Base-by-base conservation (phyloP, 2,113 vertebrate genomes). In the Scomber colias region DNA sequence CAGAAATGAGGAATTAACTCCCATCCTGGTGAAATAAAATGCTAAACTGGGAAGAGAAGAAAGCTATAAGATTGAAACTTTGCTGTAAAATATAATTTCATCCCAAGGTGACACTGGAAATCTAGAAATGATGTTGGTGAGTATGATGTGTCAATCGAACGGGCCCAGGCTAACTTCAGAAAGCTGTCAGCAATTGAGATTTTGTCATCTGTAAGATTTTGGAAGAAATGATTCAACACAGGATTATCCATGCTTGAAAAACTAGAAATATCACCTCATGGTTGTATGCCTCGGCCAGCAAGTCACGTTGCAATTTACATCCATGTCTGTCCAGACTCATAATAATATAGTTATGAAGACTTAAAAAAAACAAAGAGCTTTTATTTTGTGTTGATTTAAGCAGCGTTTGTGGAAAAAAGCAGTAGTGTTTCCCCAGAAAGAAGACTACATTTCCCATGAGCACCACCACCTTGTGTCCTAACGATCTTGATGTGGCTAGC, bases 181-280 rank as follows among this genome's bases (percentile, higher is more conserved):
- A 67, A 67, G 48, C 6, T 11, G 63, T 49, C 50, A 81, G 27
- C 15, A 64, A 9, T 8, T 55, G 24, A 56, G 65, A 56, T 24
- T 14, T 68, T 70, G 50, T 44, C 57, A 64, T 79, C 71, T 77
- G 74, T 14, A 66, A 66, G 15, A 11, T 70, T 74, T 78, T 27
- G 50, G 48, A 59, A 64, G 24, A 60, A 79, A 73, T 62, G 19
- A 71, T 74, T 15, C n/a, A 66, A 67, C 40, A 66, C 48, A 24
- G 63, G 24, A 45, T 30, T 44, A 51, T 5, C 70, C 53, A 65
- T 54, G 60, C 59, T 75, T 9, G 16, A 19, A 48, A 79, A 69
- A 53, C 11, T 40, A 40, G 35, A 40, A 35, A 40, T 40, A 40
- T 9, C 35, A 9, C 35, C 35, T 40, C 35, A 40, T 1, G 8